These are phyloP conservation scores for Crocuta crocuta DNA, from an alignment of 2,113 vertebrate genomes.

Conservation along the genomic window DNA sequence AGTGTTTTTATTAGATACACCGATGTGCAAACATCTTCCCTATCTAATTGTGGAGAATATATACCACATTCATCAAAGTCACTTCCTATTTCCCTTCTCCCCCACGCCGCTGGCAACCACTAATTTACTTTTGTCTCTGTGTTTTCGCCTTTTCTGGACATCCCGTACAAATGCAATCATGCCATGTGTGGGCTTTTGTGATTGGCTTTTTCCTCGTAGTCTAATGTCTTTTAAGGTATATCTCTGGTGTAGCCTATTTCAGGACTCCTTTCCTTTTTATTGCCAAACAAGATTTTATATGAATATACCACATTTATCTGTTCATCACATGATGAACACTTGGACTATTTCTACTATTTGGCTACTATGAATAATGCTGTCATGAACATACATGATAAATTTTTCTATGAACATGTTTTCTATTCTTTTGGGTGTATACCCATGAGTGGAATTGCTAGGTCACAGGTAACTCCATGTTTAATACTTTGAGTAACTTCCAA, in stretches of 20 bases:
- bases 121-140: not conserved
- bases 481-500: conserved; percentile 39
- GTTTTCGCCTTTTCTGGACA: not conserved
- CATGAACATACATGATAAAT: not conserved
- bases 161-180: not conserved
- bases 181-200: not conserved
- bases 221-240: not conserved
- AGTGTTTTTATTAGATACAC: not conserved
- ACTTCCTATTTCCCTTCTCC: not conserved
- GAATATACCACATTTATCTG: not conserved
- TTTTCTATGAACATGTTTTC: conserved; percentile 16
- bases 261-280: conserved; percentile 37
- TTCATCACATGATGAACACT: not conserved
- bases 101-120: not conserved
- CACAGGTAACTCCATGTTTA: not conserved
- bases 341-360: conserved; percentile 17
- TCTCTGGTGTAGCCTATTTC: not conserved
- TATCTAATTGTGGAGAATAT: conserved; percentile 39
- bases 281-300: conserved; percentile 30
- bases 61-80: not conserved
- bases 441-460: not conserved
- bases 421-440: not conserved
- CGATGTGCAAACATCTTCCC: not conserved
- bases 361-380: not conserved
- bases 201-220: conserved; percentile 6